These are phyloP conservation scores for Echinarachnius parma DNA, from an alignment of 53 echinoderm and acorn worm species.

Conservation along the genomic window DNA sequence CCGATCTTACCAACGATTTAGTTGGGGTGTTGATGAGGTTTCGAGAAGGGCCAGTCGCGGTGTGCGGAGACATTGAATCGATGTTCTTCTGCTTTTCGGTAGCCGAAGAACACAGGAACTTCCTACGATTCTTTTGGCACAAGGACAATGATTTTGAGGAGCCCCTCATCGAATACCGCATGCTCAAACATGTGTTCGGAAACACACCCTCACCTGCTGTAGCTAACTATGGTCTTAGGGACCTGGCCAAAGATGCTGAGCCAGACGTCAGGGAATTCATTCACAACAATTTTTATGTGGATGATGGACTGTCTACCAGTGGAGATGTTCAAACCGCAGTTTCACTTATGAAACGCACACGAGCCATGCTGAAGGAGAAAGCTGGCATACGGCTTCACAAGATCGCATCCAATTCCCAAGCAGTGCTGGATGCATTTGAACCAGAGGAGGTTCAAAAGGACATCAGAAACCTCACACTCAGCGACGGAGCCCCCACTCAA, in stretches of 20 bases:
- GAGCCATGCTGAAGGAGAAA: slow-evolving; percentile 41
- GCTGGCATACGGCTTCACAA: slow-evolving; percentile 54
- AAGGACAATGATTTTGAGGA: slow-evolving; percentile 42
- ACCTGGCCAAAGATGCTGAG: slow-evolving; percentile 42
- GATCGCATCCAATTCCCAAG: slow-evolving; percentile 43
- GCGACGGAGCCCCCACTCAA: slow-evolving; percentile 38
- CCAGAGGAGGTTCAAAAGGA: slow-evolving; percentile 38
- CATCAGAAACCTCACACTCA: slow-evolving; percentile 29
- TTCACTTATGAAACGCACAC: slow-evolving; percentile 47
- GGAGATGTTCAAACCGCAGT: slow-evolving; percentile 38
- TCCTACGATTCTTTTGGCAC: too few relatives aligned
- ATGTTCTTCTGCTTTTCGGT: too few relatives aligned
- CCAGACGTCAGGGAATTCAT: slow-evolving; percentile 44
- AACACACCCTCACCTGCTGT: slow-evolving; percentile 62
- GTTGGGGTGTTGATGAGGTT: too few relatives aligned
- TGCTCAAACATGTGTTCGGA: slow-evolving; percentile 54
- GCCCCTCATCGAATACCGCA: slow-evolving; percentile 37
- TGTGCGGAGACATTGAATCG: too few relatives aligned
- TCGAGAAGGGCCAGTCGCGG: too few relatives aligned
- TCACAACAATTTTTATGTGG: slow-evolving; percentile 56
- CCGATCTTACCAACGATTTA: too few relatives aligned
- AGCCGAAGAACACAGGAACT: too few relatives aligned
- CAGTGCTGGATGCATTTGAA: slow-evolving; percentile 55
- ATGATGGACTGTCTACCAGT: slow-evolving; percentile 35
- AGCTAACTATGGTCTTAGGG: slow-evolving; percentile 53